phyloP scores from a whole-genome alignment of 1,140 invertebrate species.

The Trichomalopsis sarcophagae region DNA sequence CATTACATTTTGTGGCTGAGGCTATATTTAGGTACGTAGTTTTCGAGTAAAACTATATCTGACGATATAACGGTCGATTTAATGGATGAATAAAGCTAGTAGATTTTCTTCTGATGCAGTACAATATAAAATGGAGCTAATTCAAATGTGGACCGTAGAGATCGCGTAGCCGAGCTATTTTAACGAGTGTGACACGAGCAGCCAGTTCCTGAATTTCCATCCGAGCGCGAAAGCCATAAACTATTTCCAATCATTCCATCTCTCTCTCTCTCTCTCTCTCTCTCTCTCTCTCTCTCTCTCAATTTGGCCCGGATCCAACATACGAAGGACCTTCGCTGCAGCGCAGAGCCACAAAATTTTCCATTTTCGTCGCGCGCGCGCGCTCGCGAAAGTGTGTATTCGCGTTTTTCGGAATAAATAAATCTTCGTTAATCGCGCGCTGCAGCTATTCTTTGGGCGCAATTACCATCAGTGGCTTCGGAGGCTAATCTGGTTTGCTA shows the following conservation, averaged over 20 bases:
- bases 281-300: not conserved
- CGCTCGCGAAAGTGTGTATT: too few relatives aligned
- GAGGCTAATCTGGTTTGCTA: not conserved
- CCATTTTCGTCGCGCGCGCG: too few relatives aligned
- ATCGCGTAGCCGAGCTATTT: not conserved
- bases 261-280: too few relatives aligned
- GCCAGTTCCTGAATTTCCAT: conserved; percentile 4
- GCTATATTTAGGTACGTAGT: too few relatives aligned
- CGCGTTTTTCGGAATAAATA: not conserved
- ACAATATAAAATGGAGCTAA: not conserved
- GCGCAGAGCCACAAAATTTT: too few relatives aligned
- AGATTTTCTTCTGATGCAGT: not conserved
- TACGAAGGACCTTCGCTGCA: conserved; percentile 10
- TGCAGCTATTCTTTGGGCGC: not conserved
- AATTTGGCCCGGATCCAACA: conserved; percentile 39
- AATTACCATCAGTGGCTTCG: not conserved
- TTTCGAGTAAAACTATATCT: too few relatives aligned
- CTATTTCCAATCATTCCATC: conserved; percentile 32
- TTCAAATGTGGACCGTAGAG: not conserved
- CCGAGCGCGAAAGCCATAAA: conserved; percentile 10
- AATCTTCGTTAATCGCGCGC: too few relatives aligned
- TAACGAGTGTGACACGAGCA: not conserved
- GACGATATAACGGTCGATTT: too few relatives aligned
- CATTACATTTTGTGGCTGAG: too few relatives aligned
- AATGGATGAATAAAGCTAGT: not conserved